These are phyloP conservation scores for Lottia gigantea DNA, from an alignment of 2,888 invertebrate genomes.

Conservation along the genomic window DNA sequence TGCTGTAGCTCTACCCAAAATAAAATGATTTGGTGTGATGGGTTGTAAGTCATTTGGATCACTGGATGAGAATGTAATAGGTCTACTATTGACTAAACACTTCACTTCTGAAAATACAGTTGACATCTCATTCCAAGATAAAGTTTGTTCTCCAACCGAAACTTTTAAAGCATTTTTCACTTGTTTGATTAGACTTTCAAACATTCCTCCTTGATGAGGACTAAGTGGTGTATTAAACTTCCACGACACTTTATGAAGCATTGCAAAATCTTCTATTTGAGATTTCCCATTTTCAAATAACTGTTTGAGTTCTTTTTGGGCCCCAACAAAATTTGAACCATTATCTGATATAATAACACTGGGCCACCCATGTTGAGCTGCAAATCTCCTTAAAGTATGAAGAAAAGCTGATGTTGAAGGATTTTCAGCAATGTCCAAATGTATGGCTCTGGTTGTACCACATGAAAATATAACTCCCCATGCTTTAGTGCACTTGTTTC, in stretches of 20 bases:
- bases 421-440: conserved; percentile 21
- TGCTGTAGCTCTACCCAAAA: conserved; percentile 18
- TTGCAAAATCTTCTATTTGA: conserved; percentile 13
- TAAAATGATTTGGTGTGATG: conserved; percentile 24
- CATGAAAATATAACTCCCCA: conserved; percentile 25
- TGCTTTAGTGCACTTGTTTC: conserved; percentile 20
- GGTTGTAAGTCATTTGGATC: conserved; percentile 19
- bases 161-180: conserved; percentile 16
- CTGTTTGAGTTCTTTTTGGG: conserved; percentile 11
- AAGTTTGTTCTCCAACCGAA: conserved; percentile 13
- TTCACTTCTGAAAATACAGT: conserved; percentile 17
- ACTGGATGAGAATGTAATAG: conserved; percentile 16
- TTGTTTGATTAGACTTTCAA: conserved; percentile 20
- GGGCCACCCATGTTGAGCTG: conserved; percentile 21
- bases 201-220: conserved; percentile 25
- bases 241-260: conserved; percentile 17
- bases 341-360: conserved; percentile 19
- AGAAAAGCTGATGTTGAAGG: conserved; percentile 23
- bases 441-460: conserved; percentile 15
- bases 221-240: conserved; percentile 14
- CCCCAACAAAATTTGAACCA: conserved; percentile 12
- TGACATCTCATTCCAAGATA: conserved; percentile 23
- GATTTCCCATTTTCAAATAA: conserved; percentile 13
- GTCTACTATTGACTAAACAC: conserved; percentile 23
- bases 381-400: conserved; percentile 19